Percentiles rank a stretch among this genome's conserved stretches.
phyloP scores from a whole-genome alignment of 2,888 invertebrate genomes.

The Drosophila vallismaia region DNA sequence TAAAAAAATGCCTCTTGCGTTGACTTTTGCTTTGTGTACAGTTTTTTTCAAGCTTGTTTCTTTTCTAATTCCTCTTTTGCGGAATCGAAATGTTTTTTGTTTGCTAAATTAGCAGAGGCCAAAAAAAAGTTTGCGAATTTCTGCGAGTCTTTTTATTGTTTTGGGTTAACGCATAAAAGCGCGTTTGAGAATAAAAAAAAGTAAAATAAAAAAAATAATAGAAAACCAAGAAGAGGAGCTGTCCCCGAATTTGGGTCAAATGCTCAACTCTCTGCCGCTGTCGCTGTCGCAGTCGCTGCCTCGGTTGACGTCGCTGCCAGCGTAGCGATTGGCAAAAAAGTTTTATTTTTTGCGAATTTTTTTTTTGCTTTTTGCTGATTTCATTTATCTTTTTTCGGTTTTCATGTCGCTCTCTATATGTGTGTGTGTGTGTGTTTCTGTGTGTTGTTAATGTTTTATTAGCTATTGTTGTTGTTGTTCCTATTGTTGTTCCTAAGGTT shows the following conservation, averaged over 20 bases:
- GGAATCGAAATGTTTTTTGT: conserved; percentile 56
- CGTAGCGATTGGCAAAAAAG: conserved; percentile 72
- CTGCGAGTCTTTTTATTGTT: conserved; percentile 35
- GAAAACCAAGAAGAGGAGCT: conserved; percentile 27
- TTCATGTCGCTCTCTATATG: neutral
- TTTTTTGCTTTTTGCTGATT: conserved; percentile 48
- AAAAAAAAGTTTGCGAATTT: conserved; percentile 43
- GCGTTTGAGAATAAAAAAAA: conserved; percentile 58
- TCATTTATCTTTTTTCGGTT: conserved; percentile 48
- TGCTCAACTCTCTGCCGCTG: conserved; percentile 55
- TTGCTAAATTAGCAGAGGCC: conserved; percentile 56
- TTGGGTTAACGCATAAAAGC: conserved; percentile 68
- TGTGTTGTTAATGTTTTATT: conserved; percentile 48
- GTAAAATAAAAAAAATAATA: conserved; percentile 28
- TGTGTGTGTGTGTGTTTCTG: neutral
- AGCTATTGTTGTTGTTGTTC: conserved; percentile 10
- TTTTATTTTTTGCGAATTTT: conserved; percentile 27
- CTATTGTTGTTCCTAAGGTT: conserved; percentile 10
- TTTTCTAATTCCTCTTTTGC: conserved; percentile 35
- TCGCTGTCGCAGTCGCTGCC: conserved; percentile 7
- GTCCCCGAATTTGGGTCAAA: conserved; percentile 68
- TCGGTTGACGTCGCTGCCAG: conserved; percentile 43
- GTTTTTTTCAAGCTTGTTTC: conserved; percentile 58
- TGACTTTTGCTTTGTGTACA: conserved; percentile 63
- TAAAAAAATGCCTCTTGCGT: conserved; percentile 41